Evolutionary conservation across 2,113 vertebrate species (phyloP).

Genomic region (Podocnemis expansa): DNA sequence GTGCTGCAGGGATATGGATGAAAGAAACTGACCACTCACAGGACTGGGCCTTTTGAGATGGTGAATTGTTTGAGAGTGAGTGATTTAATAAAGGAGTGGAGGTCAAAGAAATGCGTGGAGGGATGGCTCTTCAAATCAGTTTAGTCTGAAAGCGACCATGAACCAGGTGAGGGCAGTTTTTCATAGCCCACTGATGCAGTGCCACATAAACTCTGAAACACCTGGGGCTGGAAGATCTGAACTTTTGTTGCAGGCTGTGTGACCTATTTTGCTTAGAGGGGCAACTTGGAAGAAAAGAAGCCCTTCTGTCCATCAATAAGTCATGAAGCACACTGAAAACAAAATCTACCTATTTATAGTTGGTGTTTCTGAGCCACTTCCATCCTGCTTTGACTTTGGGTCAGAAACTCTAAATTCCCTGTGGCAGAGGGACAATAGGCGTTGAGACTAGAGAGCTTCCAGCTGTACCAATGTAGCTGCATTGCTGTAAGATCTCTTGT

Average conservation of each 20-base stretch:
- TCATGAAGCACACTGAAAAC: neutral
- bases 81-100: neutral
- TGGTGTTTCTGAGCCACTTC: slow-evolving; percentile 20
- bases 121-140: neutral
- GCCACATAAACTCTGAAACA: neutral
- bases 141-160: neutral
- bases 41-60: neutral
- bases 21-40: neutral
- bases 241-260: neutral
- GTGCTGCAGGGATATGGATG: neutral
- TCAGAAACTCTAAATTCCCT: neutral
- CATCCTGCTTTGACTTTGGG: neutral
- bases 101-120: no score
- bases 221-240: neutral
- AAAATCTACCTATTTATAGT: neutral
- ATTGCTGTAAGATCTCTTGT: no score
- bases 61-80: neutral
- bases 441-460: no score
- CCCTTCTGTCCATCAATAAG: neutral
- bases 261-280: neutral
- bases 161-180: neutral
- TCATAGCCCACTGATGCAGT: neutral
- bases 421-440: neutral
- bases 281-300: neutral
- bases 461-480: no score